A percentile compares a stretch with the other conserved stretches of the same genome.
phyloP scores from a whole-genome alignment of 2,888 invertebrate genomes.

The Tortrix viridana region DNA sequence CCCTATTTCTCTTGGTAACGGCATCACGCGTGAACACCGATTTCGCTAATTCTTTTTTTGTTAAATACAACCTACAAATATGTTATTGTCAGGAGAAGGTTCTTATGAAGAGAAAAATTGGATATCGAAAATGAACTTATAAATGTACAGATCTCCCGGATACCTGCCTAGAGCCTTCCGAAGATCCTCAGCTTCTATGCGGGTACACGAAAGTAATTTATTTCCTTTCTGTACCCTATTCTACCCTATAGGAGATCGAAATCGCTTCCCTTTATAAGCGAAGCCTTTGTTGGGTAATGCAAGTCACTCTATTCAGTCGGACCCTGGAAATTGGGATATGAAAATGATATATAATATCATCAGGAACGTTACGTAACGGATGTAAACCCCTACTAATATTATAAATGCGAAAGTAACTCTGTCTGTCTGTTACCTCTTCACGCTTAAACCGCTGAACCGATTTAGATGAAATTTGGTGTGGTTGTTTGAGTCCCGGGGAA shows the following conservation, averaged over 20 bases:
- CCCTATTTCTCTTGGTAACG: too few relatives aligned
- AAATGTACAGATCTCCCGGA: constrained; percentile 14
- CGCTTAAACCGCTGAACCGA: too few relatives aligned
- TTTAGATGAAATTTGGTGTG: too few relatives aligned
- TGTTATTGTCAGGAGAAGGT: too few relatives aligned
- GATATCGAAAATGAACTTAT: constrained; percentile 3
- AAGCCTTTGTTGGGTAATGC: constrained; percentile 35
- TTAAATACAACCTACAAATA: too few relatives aligned
- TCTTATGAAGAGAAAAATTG: too few relatives aligned
- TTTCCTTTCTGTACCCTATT: constrained; percentile 7
- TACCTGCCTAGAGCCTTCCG: background rate
- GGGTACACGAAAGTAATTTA: constrained; percentile 32
- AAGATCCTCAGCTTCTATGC: background rate
- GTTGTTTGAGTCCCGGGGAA: too few relatives aligned
- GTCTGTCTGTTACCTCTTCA: background rate
- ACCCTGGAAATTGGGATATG: constrained; percentile 11
- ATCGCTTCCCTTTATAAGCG: constrained; percentile 28
- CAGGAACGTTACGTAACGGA: background rate
- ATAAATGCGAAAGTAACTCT: too few relatives aligned
- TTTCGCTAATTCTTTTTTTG: too few relatives aligned
- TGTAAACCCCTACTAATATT: too few relatives aligned
- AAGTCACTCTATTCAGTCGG: constrained; percentile 35
- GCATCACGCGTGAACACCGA: too few relatives aligned
- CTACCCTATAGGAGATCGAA: constrained; percentile 28
- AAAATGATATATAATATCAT: constrained; percentile 14